phyloP scores from a whole-genome alignment of 2,888 invertebrate species.

The Sphinx pinastri region DNA sequence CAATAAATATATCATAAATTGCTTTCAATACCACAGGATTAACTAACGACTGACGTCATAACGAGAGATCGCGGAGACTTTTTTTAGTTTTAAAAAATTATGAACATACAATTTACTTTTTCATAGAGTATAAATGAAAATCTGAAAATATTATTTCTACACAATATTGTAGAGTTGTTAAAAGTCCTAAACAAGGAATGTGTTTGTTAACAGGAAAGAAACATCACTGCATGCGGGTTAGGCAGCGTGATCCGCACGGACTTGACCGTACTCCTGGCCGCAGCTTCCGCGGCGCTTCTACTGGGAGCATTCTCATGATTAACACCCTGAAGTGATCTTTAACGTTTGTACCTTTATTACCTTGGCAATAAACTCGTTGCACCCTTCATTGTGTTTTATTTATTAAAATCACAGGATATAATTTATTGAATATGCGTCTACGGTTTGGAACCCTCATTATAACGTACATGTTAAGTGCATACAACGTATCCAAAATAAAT shows the following conservation, averaged over 20 bases:
- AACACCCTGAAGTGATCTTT: slow-evolving; percentile 26
- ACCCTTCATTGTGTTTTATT: slow-evolving; percentile 45
- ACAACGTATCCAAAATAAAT: too few species aligned
- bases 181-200: neutral
- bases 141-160: too few species aligned
- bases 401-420: slow-evolving; percentile 20
- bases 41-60: too few species aligned
- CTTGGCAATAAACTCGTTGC: slow-evolving; percentile 75
- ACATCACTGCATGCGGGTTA: slow-evolving; percentile 69
- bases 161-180: too few species aligned
- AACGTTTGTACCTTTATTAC: slow-evolving; percentile 77
- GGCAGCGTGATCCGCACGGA: slow-evolving; percentile 58
- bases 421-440: too few species aligned
- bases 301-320: slow-evolving; percentile 44
- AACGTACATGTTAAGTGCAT: too few species aligned
- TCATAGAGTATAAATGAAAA: too few species aligned
- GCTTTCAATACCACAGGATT: too few species aligned
- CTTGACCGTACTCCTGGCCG: slow-evolving; percentile 43
- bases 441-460: too few species aligned
- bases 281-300: slow-evolving; percentile 45
- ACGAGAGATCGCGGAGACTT: too few species aligned
- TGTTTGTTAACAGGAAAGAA: slow-evolving; percentile 60
- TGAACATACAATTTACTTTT: too few species aligned
- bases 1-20: neutral
- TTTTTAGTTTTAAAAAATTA: too few species aligned